phyloP scores from a whole-genome alignment of 2,797 vertebrate species.

The Gymnocypris eckloni region DNA sequence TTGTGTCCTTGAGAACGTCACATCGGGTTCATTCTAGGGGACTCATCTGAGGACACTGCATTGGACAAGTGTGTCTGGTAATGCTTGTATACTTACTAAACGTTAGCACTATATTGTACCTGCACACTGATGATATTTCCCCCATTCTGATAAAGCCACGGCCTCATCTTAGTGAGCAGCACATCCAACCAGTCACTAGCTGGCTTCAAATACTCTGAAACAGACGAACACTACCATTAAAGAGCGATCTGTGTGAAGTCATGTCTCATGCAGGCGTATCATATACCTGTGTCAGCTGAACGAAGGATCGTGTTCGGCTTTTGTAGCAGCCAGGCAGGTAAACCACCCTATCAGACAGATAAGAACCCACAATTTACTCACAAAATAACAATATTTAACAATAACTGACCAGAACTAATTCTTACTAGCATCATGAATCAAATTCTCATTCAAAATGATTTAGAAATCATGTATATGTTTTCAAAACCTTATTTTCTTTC shows the following conservation, averaged over 20 bases:
- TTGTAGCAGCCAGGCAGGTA: conserved; percentile 93
- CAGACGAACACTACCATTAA: conserved; percentile 19
- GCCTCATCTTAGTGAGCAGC: conserved; percentile 88
- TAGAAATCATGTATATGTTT: neutral
- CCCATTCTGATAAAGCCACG: conserved; percentile 87
- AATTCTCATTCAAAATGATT: neutral
- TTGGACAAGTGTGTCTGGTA: neutral
- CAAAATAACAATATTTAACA: conserved; percentile 8
- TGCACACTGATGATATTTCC: conserved; percentile 96
- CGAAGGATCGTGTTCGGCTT: conserved; percentile 87
- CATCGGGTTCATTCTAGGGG: neutral
- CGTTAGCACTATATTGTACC: conserved; percentile 71
- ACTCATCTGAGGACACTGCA: neutral
- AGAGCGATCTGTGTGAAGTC: neutral
- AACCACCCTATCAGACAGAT: conserved; percentile 83
- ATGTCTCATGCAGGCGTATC: neutral
- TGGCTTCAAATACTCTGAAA: conserved; percentile 87
- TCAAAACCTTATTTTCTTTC: neutral
- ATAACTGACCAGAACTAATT: neutral
- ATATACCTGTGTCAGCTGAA: conserved; percentile 85
- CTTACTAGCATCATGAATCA: neutral
- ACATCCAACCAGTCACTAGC: conserved; percentile 89
- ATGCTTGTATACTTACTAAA: neutral
- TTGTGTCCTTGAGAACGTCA: neutral
- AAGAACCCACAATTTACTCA: conserved; percentile 28